phyloP scores from a whole-genome alignment of 2,797 vertebrate genomes.

The Oreochromis mossambicus region DNA sequence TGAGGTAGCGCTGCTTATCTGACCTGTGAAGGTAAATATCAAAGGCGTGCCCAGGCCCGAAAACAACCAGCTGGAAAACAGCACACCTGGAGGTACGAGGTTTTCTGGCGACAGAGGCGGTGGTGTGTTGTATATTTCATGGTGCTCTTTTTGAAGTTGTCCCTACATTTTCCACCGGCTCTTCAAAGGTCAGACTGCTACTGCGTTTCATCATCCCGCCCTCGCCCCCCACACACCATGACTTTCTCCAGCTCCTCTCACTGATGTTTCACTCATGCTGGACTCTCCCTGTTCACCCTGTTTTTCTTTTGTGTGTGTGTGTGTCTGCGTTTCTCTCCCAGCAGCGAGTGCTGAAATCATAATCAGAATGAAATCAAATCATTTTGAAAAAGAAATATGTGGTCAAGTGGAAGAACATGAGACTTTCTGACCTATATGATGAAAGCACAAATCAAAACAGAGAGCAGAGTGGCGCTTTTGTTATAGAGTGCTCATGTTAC shows the following conservation, averaged over 20 bases:
- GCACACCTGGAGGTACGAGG: slow-evolving; percentile 36
- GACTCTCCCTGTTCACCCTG: slow-evolving; percentile 40
- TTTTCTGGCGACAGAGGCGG: slow-evolving; percentile 13
- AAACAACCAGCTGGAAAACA: slow-evolving; percentile 29
- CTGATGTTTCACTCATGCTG: slow-evolving; percentile 45
- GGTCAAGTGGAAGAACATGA: not conserved
- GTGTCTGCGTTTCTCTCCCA: slow-evolving; percentile 1
- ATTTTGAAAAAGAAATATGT: slow-evolving; percentile 1
- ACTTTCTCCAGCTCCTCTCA: slow-evolving; percentile 30
- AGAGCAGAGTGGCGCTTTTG: slow-evolving; percentile 13
- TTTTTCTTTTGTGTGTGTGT: not conserved
- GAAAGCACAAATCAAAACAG: slow-evolving; percentile 29
- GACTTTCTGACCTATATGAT: slow-evolving; percentile 19
- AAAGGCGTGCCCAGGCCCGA: slow-evolving; percentile 21
- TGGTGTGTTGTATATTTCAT: slow-evolving; percentile 68
- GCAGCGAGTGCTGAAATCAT: slow-evolving; percentile 21
- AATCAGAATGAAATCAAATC: slow-evolving; percentile 27
- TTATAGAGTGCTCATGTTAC: not conserved
- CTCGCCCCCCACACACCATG: not conserved
- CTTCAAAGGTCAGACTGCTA: slow-evolving; percentile 68
- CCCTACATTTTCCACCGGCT: slow-evolving; percentile 54
- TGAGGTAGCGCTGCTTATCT: slow-evolving; percentile 3
- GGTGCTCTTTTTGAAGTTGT: slow-evolving; percentile 68
- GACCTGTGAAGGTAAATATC: slow-evolving; percentile 14
- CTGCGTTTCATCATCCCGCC: slow-evolving; percentile 50